Evolutionary conservation across 2,797 vertebrate genomes (phyloP).

Genomic region (Odontamblyopus rebecca): DNA sequence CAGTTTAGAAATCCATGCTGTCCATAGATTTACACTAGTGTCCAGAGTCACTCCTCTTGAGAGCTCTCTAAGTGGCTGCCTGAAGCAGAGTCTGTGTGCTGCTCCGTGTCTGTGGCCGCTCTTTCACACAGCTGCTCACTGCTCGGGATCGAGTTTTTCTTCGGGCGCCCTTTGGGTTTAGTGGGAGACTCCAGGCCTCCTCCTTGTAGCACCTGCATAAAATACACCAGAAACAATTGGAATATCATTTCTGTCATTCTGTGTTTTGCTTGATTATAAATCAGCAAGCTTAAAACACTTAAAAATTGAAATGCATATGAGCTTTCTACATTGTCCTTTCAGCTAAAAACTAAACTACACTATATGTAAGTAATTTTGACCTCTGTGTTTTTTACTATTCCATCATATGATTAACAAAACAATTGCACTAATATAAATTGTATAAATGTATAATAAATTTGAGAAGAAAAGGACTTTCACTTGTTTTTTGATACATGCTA

Average conservation of each 20-base stretch:
- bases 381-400: no score
- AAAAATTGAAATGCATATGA: background rate
- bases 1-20: constrained; percentile 14
- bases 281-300: background rate
- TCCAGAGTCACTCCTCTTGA: constrained; percentile 83
- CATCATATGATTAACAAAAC: no score
- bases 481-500: no score
- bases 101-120: constrained; percentile 78
- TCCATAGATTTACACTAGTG: constrained; percentile 15
- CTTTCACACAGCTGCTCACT: constrained; percentile 93
- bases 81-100: constrained; percentile 71
- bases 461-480: no score
- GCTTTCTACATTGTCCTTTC: no score
- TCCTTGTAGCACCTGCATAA: constrained; percentile 89
- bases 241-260: background rate
- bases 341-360: no score
- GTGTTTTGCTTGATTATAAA: background rate
- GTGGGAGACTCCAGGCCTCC: constrained; percentile 96
- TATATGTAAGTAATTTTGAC: background rate
- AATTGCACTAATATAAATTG: no score
- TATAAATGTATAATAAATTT: no score
- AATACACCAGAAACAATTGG: background rate
- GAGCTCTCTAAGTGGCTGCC: constrained; percentile 77
- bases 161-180: constrained; percentile 96
- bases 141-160: constrained; percentile 97